Evolutionary conservation across 2,797 vertebrate genomes (phyloP).

Genomic region (Falco naumanni): DNA sequence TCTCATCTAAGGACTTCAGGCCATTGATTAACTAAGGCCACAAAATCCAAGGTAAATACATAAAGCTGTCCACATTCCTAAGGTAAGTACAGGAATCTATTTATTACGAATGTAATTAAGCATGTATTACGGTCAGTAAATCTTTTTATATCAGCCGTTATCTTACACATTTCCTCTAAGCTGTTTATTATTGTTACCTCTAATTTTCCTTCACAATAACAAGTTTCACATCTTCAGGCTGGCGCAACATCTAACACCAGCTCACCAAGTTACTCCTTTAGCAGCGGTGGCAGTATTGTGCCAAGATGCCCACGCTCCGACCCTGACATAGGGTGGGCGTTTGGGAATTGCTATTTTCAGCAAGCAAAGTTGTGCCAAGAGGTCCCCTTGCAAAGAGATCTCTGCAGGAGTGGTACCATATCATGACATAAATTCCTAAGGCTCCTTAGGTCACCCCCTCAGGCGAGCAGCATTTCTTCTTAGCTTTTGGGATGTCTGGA

Average conservation of each 20-base stretch:
- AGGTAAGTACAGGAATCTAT: slow-evolving; percentile 13
- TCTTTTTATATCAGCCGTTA: slow-evolving; percentile 32
- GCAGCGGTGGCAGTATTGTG: not conserved
- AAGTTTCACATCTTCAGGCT: not conserved
- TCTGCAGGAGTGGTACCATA: not conserved
- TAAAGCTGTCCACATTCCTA: slow-evolving; percentile 37
- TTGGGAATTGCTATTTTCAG: not conserved
- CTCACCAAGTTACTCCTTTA: not conserved
- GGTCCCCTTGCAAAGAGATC: not conserved
- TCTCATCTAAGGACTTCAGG: slow-evolving; percentile 18
- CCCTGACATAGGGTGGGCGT: not conserved
- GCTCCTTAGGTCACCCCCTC: not conserved
- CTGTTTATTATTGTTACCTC: not conserved
- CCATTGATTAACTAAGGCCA: slow-evolving; percentile 42
- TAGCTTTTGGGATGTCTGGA: not conserved
- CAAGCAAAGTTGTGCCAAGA: not conserved
- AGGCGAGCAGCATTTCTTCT: not conserved
- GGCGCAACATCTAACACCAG: not conserved
- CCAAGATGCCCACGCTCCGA: rapidly evolving
- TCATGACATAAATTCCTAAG: not conserved
- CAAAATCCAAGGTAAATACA: slow-evolving; percentile 50
- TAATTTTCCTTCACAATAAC: not conserved
- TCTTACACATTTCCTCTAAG: not conserved
- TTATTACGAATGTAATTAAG: slow-evolving; percentile 48
- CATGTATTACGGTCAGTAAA: slow-evolving; percentile 6